Evolutionary conservation across 2,797 vertebrate genomes (phyloP), one percentile per base, ranked within the genome.

Genomic region (Gadopsis bispinosus): DNA sequence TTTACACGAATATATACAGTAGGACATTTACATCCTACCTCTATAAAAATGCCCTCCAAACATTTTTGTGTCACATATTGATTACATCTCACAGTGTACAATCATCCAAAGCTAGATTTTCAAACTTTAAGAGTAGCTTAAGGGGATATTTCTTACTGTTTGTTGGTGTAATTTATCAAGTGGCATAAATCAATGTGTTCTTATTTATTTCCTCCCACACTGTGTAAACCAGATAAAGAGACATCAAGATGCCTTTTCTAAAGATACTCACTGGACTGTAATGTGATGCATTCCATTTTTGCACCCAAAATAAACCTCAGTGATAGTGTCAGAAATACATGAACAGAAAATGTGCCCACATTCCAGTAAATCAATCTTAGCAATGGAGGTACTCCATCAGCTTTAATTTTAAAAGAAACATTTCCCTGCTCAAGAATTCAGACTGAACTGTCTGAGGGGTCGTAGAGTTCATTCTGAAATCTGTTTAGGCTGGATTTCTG

Each of bases 401-500:
- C 56, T 69, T 26, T 65, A 56, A 67, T 70, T 73, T 63, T 12
- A 53, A 61, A 80, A 65, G 47, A 53, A 56, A 75, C 62, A 22
- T 75, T 31, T 19, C 68, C 7, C 35, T 56, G 10, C 37, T 69
- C 7, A 35, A 41, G 26, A 60, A 69, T 70, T 79, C 62, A 54
- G 17, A 1, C 1, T 37, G 29, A 76, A 56, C 55, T 76, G 41
- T 73, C 56, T 62, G 43, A 58, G 64, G 64, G 81, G 75, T 80
- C 70, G 72, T 20, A 19, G 7, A 20, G 43, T 26, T 66, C 56
- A 37, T 31, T 77, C 35, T 77, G 63, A 70, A 73, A 83, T 77
- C 58, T 78, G 73, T 77, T 81, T 48, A 70, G 50, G 22, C 10
- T 72, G 39, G 20, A 76, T 80, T 84, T 80, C 53, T 78, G 51